Conservation (phyloP, 2,113 vertebrate genomes). For the Dasyurus viverrinus region DNA sequence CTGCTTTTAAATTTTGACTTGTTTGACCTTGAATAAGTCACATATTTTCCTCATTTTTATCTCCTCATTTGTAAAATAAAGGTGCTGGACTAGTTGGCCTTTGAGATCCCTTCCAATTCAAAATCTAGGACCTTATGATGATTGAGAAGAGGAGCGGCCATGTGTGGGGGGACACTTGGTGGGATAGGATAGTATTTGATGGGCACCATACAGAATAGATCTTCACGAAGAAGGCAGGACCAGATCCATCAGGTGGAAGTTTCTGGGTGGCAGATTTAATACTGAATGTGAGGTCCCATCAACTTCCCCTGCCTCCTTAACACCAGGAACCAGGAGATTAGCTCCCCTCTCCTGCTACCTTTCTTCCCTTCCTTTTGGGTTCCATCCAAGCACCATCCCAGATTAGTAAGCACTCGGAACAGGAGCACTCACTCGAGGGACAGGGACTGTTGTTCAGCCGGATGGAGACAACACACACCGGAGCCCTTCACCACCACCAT, state of each 20-base stretch:
- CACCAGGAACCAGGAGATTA: constrained; percentile 28
- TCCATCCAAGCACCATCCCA: constrained; percentile 52
- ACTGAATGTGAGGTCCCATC: neutral
- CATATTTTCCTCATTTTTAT: neutral
- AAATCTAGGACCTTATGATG: neutral
- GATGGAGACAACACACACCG: constrained; percentile 67
- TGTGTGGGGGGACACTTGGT: neutral
- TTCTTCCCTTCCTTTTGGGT: constrained; percentile 72
- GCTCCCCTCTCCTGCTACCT: constrained; percentile 45
- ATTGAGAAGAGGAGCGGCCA: neutral
- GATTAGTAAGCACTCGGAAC: constrained; percentile 66
- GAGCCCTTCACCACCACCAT: constrained; percentile 75
- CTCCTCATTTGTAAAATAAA: neutral
- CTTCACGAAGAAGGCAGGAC: neutral
- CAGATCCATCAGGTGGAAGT: neutral
- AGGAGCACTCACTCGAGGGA: constrained; percentile 65
- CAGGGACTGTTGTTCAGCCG: constrained; percentile 78
- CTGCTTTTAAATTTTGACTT: neutral
- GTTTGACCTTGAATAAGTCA: neutral
- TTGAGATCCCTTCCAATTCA: neutral
- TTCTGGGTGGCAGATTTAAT: neutral
- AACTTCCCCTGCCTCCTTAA: neutral
- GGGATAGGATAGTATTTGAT: neutral
- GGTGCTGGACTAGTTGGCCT: neutral
- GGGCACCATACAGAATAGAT: neutral